A percentile compares a stretch with the other conserved stretches of the same genome.
phyloP scores from a whole-genome alignment of 1,140 invertebrate species.

The Agrilus planipennis region DNA sequence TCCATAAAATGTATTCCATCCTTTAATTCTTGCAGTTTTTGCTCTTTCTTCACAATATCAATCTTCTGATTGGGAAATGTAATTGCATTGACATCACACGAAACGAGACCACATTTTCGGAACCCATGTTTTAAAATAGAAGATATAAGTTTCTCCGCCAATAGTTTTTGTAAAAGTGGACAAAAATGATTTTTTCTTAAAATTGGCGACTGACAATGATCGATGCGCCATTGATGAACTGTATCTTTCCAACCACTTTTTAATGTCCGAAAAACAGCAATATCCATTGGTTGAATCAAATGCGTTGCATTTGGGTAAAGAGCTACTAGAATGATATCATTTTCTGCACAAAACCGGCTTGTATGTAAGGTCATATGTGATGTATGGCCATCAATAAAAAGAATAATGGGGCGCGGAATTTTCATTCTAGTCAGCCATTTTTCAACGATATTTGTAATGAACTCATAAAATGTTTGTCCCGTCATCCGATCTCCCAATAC shows the following conservation, averaged over 20 bases:
- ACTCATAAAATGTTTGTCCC: no score
- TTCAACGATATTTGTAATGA: no score
- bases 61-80: no score
- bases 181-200: conserved; percentile 1
- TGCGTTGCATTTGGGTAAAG: conserved; percentile 18
- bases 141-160: background rate
- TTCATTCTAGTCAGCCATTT: conserved; percentile 11
- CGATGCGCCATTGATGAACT: background rate
- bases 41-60: no score
- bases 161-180: background rate
- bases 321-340: conserved; percentile 7
- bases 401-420: conserved; percentile 17
- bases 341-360: conserved; percentile 15
- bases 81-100: background rate
- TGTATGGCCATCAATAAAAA: conserved; percentile 21
- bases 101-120: conserved; percentile 1
- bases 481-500: conserved; percentile 23
- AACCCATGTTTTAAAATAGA: background rate
- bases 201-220: background rate
- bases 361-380: conserved; percentile 10
- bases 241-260: conserved; percentile 5
- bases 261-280: conserved; percentile 16
- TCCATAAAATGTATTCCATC: no score
- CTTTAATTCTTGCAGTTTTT: no score
- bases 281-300: conserved; percentile 23